These are phyloP conservation scores for Hirudo medicinalis DNA, from an alignment of 1,140 invertebrate genomes.

Conservation along the genomic window DNA sequence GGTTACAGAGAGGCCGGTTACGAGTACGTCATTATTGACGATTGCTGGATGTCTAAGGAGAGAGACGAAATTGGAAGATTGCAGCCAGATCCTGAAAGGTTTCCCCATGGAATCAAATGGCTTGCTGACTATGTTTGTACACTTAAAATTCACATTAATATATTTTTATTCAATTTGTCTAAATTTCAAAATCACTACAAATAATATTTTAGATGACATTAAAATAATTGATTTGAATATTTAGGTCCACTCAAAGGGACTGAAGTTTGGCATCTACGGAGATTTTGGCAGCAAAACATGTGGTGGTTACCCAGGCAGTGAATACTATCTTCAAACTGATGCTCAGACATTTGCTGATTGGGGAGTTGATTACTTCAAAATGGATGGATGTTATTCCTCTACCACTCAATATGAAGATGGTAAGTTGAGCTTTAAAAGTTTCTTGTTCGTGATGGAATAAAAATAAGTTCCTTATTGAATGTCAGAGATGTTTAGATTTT, in stretches of 20 bases:
- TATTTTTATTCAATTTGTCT: neutral
- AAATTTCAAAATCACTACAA: neutral
- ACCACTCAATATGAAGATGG: slow-evolving; percentile 45
- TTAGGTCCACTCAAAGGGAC: slow-evolving; percentile 75
- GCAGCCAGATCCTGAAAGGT: slow-evolving; percentile 69
- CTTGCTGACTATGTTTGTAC: slow-evolving; percentile 67
- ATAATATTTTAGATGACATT: neutral
- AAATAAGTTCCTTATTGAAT: too few species aligned
- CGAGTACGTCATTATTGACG: slow-evolving; percentile 84
- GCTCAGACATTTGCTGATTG: slow-evolving; percentile 82
- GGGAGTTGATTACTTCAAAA: slow-evolving; percentile 89
- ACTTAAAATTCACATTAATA: neutral
- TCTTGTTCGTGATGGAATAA: too few species aligned
- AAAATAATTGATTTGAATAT: slow-evolving; percentile 3
- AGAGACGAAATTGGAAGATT: slow-evolving; percentile 59
- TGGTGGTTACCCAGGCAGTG: slow-evolving; percentile 75
- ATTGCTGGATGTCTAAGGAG: slow-evolving; percentile 80
- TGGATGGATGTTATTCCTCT: slow-evolving; percentile 85
- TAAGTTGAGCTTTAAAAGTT: neutral
- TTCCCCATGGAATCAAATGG: slow-evolving; percentile 79
- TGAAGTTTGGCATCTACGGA: slow-evolving; percentile 94
- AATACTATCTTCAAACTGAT: slow-evolving; percentile 69
- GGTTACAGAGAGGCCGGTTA: slow-evolving; percentile 79
- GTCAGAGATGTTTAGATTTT: neutral
- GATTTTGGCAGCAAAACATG: slow-evolving; percentile 91